These are phyloP conservation scores for Linepithema humile DNA, from an alignment of 1,140 invertebrate genomes.

Conservation along the genomic window DNA sequence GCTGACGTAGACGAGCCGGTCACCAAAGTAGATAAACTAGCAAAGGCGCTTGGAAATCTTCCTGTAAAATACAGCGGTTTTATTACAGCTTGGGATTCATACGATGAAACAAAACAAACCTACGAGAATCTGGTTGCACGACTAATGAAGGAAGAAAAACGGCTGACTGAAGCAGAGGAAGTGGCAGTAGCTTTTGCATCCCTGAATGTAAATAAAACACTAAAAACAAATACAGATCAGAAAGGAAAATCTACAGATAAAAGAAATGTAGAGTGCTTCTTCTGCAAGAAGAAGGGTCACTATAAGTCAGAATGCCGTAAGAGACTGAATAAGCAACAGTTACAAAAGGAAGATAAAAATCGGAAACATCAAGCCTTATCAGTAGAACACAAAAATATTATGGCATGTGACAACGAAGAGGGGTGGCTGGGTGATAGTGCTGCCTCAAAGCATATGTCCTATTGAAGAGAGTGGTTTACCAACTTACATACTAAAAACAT, in stretches of 20 bases:
- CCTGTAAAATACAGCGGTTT: background rate
- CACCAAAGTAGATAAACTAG: background rate
- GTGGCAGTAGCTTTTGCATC: background rate
- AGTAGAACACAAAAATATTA: background rate
- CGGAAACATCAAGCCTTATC: background rate
- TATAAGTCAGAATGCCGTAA: background rate
- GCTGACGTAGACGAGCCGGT: too few relatives aligned
- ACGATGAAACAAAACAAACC: conserved; percentile 67
- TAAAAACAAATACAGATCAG: background rate
- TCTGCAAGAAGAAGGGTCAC: background rate
- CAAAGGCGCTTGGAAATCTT: background rate
- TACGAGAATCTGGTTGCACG: conserved; percentile 56
- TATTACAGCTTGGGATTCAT: background rate
- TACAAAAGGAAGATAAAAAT: background rate
- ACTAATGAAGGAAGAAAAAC: conserved; percentile 56
- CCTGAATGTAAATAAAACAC: background rate
- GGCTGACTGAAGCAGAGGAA: background rate
- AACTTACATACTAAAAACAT: background rate
- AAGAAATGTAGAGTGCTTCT: background rate
- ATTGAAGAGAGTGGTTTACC: background rate
- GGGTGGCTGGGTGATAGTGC: background rate
- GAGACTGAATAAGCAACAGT: background rate
- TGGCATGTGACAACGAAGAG: conserved; percentile 45
- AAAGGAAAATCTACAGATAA: background rate
- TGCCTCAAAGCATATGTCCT: background rate